Evolutionary conservation across 2,888 invertebrate species (phyloP), one percentile per base, ranked within the genome.

Genomic region (Callyntrura guangdongensis): DNA sequence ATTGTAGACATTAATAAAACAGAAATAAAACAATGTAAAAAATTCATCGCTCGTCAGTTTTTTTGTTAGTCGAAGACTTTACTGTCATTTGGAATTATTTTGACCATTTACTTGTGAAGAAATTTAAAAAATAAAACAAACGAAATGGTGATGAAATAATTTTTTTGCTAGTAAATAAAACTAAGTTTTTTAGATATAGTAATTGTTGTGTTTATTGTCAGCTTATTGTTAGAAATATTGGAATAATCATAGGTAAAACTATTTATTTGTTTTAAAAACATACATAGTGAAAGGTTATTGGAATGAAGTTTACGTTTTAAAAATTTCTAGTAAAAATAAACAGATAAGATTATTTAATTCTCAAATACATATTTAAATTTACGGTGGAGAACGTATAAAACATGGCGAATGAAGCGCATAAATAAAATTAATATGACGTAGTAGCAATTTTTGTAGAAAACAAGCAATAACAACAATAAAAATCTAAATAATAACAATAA

Each of bases 391-490:
- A 61, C 61, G 61, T 61, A 17, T 17, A 17, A 14, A 61, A 61
- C 8, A 11, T 17, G 36, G 36, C 36, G 36, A 36, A 4, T 36
- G 36, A 36, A 17, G 17, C 61, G 61, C 17, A 17, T 17, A 17
- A 14, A 61, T 8, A n/a, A n/a, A n/a, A n/a, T n/a, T n/a, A n/a
- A 36, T 64, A 25, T 69, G 69, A 36, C 69, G 36, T 69, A 36
- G 36, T 69, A 25, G 36, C 20, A 69, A 69, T 36, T 69, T 69
- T 36, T 69, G 69, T 69, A 69, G 69, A 69, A 69, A 69, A 69
- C 11, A 25, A 69, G 69, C 69, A 69, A 69, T 69, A 69, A 69
- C 27, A 69, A 36, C 69, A 69, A 69, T 69, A 25, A 67, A 67
- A 67, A 25, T 69, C 22, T 64, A 64, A 20, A 64, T 25, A 61